Percentiles rank a stretch among this genome's conserved stretches.
These are phyloP conservation scores for Syrrhaptes paradoxus DNA, from an alignment of 2,113 vertebrate genomes.

Conservation along the genomic window DNA sequence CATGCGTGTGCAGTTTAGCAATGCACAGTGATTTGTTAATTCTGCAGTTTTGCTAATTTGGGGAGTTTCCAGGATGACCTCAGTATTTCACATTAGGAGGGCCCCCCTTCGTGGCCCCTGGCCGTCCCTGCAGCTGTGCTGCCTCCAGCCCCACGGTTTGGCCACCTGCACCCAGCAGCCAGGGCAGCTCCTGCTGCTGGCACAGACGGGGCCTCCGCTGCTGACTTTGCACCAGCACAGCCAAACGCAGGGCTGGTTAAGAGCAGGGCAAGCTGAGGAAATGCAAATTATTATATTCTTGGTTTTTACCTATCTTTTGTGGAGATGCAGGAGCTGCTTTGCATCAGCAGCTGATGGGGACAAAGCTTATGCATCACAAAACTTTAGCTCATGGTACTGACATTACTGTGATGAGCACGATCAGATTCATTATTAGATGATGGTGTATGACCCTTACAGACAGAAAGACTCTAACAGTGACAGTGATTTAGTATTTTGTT, in stretches of 20 bases:
- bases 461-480: background rate
- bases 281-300: background rate
- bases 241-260: background rate
- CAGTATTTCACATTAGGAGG: background rate
- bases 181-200: accelerated
- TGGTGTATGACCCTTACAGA: background rate
- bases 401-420: accelerated
- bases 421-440: background rate
- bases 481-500: constrained; percentile 13
- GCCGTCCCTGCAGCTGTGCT: background rate
- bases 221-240: background rate
- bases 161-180: background rate
- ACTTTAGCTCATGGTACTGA: background rate
- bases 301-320: background rate
- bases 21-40: background rate
- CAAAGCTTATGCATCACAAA: background rate
- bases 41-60: background rate
- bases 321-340: background rate
- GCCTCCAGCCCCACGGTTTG: background rate
- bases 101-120: background rate
- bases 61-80: background rate
- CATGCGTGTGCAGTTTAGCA: background rate
- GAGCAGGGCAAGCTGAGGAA: background rate
- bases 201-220: accelerated
- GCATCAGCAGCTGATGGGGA: accelerated